Evolutionary conservation across 2,113 vertebrate species (phyloP), one percentile per base, ranked within the genome.

Genomic region (Promerops cafer): DNA sequence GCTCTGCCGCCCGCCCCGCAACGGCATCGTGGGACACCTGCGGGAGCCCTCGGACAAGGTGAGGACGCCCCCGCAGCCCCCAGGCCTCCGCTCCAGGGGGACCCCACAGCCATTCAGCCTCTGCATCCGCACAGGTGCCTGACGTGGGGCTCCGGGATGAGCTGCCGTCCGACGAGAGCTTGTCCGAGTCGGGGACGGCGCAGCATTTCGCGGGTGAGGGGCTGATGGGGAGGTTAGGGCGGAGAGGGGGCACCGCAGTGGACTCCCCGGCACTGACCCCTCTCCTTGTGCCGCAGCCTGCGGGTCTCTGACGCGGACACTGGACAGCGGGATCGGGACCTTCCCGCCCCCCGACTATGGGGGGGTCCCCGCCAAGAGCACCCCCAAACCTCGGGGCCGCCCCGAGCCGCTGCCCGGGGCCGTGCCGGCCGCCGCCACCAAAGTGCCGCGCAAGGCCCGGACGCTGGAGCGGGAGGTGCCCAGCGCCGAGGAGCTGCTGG

Each of bases 281-380:
- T 47, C 17, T 21, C 9, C 11, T 27, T 26, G 9, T 54, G 11
- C 57, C 65, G 11, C 96, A 99, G 99, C 98, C 49, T 99, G 99
- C 3, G 98, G 98, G 16, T 99, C 99, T 3, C 98, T 99, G 96
- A 99, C 99, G 0, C 98, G 99, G 97, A 99, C 99, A 1, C 97
- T 99, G 97, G 99, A 99, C 98, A 99, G 99, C 12, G 99, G 99
- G 75, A 99, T 99, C 21, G 99, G 99, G 13, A 99, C 99, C 17
- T 99, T 99, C 95, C 99, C 99, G 0, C 98, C 99, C 21, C 99
- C 99, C 0, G 99, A 99, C 94, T 99, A 99, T 39, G 97, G 97
- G 22, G 98, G 99, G 1, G 98, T 98, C 7, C 98, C 99, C 1
- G 98, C 98, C 23, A 99, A 99, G 60, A 98, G 98, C 44, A 95